Conservation (phyloP, 2,797 vertebrate species). For the Semotilus atromaculatus region DNA sequence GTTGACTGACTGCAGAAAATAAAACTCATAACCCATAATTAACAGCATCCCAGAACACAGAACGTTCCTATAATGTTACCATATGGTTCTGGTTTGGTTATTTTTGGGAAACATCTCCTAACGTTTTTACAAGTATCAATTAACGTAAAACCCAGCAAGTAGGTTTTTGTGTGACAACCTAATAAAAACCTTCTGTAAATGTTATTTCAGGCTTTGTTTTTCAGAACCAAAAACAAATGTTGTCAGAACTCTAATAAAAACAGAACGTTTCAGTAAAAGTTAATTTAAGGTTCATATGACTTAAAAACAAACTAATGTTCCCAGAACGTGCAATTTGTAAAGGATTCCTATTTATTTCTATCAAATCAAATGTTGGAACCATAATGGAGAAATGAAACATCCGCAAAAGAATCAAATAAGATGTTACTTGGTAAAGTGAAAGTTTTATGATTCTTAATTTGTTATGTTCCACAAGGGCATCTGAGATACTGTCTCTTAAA, state of each 20-base stretch:
- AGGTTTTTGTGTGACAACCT: not conserved
- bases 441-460: not conserved
- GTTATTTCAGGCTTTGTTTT: too few species aligned
- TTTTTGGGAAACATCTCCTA: not conserved
- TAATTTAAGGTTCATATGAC: not conserved
- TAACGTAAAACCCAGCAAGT: too few species aligned
- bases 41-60: not conserved
- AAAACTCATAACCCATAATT: not conserved
- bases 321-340: not conserved
- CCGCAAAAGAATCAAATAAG: not conserved
- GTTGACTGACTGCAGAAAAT: not conserved
- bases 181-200: not conserved
- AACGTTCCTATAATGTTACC: not conserved
- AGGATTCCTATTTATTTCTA: not conserved
- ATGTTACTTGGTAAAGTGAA: not conserved
- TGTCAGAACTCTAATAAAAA: not conserved
- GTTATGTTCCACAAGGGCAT: not conserved
- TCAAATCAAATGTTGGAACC: not conserved
- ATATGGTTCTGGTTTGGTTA: not conserved
- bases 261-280: not conserved
- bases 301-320: not conserved
- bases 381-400: not conserved
- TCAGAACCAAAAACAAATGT: not conserved
- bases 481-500: not conserved
- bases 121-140: not conserved